phyloP scores from a whole-genome alignment of 1,140 invertebrate genomes.

The Monomorium pharaonis region DNA sequence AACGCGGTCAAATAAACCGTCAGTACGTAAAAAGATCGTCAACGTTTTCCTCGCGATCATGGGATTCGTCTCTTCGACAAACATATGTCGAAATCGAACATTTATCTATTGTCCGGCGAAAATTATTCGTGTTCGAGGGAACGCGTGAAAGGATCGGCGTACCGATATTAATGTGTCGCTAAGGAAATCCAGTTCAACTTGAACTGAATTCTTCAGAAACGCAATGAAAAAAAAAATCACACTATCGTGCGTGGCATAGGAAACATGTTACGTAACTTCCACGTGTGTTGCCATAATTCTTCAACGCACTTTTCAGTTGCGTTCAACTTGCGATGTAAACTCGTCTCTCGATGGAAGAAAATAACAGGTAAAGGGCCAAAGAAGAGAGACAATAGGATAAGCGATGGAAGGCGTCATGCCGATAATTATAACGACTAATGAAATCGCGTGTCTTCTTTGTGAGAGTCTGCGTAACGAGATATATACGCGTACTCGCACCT shows the following conservation, averaged over 20 bases:
- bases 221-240: background rate
- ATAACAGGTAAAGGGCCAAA: background rate
- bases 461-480: conserved; percentile 39
- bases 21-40: background rate
- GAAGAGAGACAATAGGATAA: background rate
- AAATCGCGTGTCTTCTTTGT: conserved; percentile 38
- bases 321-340: background rate
- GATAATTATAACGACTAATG: conserved; percentile 53
- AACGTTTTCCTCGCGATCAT: background rate
- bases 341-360: background rate
- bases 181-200: conserved; percentile 21
- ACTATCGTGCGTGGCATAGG: background rate
- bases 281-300: background rate
- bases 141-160: conserved; percentile 19
- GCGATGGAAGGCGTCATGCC: background rate
- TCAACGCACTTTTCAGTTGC: background rate
- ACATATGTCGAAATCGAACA: background rate
- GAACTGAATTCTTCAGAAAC: conserved; percentile 37
- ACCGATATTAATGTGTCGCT: background rate
- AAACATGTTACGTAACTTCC: background rate
- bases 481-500: conserved; percentile 27
- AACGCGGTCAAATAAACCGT: conserved; percentile 28
- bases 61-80: background rate
- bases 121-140: background rate
- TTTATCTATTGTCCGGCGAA: background rate